Evolutionary conservation across 1,140 invertebrate species (phyloP).

Genomic region (Yoshiicerus persimilis): DNA sequence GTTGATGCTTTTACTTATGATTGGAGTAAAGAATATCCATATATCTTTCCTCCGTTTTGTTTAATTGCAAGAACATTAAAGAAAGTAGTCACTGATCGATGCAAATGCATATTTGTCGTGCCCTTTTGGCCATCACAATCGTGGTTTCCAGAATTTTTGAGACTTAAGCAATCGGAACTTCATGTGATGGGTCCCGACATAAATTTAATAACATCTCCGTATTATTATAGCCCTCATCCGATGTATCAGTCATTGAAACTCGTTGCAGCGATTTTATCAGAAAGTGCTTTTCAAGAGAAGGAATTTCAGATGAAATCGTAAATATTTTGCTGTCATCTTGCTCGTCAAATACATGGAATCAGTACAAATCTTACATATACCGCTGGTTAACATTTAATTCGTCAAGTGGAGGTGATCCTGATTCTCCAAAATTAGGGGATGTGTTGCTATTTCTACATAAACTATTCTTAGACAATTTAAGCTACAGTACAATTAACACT

Average conservation of each 20-base stretch:
- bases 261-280: background rate
- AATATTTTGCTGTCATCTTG: background rate
- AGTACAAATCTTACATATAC: background rate
- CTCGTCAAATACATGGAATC: background rate
- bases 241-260: background rate
- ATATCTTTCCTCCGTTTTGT: conserved; percentile 24
- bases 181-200: background rate
- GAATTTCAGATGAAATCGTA: background rate
- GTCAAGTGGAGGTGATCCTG: too few species aligned
- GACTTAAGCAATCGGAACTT: background rate
- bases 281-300: background rate
- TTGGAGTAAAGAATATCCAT: background rate
- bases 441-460: background rate
- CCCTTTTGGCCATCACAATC: conserved; percentile 28
- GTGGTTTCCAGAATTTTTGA: conserved; percentile 28
- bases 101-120: conserved; percentile 26
- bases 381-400: background rate
- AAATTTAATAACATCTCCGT: background rate
- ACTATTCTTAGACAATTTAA: background rate
- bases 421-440: background rate
- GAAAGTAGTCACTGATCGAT: conserved; percentile 5
- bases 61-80: background rate
- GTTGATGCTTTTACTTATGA: conserved; percentile 25
- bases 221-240: background rate
- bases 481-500: background rate